Evolutionary conservation across 2,113 vertebrate genomes (phyloP).

Genomic region (Thryonomys swinderianus): DNA sequence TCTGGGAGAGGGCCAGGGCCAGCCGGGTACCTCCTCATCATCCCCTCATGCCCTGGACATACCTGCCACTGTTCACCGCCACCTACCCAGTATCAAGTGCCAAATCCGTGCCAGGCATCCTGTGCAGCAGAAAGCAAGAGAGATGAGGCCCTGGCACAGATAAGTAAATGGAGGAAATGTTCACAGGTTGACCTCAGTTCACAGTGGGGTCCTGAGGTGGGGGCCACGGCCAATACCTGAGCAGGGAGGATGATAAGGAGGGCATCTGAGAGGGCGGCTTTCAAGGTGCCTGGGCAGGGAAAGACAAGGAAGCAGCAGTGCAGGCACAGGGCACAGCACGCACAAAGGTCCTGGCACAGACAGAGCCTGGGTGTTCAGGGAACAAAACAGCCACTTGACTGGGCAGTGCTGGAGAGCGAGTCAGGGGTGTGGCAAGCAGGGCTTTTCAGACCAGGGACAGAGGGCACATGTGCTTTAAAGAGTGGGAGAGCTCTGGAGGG

Average conservation of each 20-base stretch:
- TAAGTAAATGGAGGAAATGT: neutral
- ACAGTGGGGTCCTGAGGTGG: neutral
- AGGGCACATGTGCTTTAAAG: neutral
- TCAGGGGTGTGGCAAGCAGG: neutral
- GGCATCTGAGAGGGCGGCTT: neutral
- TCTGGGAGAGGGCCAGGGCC: neutral
- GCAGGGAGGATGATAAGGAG: neutral
- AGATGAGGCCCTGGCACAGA: neutral
- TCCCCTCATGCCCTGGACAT: neutral
- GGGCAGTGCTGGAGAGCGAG: fast-evolving
- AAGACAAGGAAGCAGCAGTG: neutral
- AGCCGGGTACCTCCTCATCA: neutral
- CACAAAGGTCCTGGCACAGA: neutral
- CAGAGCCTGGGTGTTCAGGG: neutral
- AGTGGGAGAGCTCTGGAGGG: neutral
- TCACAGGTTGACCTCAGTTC: fast-evolving
- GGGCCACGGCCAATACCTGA: fast-evolving
- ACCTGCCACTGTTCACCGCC: fast-evolving
- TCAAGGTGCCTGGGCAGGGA: neutral
- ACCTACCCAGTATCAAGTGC: neutral
- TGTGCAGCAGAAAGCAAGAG: neutral
- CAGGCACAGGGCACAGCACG: fast-evolving
- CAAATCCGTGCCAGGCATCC: fast-evolving
- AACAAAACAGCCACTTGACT: neutral
- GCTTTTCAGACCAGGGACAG: neutral